Conservation (phyloP, 2,113 vertebrate genomes). For the Limanda limanda region DNA sequence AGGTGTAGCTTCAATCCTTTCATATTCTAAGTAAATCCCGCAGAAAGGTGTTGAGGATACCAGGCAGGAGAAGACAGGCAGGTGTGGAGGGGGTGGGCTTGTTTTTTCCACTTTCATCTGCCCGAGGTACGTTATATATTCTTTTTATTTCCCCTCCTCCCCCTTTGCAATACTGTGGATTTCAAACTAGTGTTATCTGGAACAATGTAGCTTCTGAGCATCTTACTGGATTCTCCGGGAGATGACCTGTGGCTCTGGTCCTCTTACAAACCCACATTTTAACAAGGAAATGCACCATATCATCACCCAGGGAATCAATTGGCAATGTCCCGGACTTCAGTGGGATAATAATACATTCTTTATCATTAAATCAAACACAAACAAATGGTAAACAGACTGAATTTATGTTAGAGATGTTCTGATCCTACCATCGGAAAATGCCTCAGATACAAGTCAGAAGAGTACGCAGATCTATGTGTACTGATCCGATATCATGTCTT, state of each 20-base stretch:
- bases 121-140: conserved; percentile 41
- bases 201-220: conserved; percentile 44
- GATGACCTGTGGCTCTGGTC: conserved; percentile 44
- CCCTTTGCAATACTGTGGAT: conserved; percentile 31
- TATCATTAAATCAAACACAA: neutral
- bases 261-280: conserved; percentile 22
- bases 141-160: neutral
- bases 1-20: conserved; percentile 82
- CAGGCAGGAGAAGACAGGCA: conserved; percentile 52
- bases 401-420: neutral
- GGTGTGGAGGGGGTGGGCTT: conserved; percentile 12
- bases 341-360: neutral
- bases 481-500: too few species aligned
- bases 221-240: conserved; percentile 50
- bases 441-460: neutral
- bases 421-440: neutral
- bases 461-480: too few species aligned
- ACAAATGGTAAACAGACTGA: neutral
- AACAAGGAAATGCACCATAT: conserved; percentile 28
- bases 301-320: conserved; percentile 32
- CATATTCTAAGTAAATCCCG: conserved; percentile 87
- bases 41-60: conserved; percentile 80
- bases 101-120: conserved; percentile 46
- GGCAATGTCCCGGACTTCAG: neutral
- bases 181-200: conserved; percentile 45